Evolutionary conservation across 1,140 invertebrate species (phyloP), one percentile per base, ranked within the genome.

Genomic region (Lithobius niger): DNA sequence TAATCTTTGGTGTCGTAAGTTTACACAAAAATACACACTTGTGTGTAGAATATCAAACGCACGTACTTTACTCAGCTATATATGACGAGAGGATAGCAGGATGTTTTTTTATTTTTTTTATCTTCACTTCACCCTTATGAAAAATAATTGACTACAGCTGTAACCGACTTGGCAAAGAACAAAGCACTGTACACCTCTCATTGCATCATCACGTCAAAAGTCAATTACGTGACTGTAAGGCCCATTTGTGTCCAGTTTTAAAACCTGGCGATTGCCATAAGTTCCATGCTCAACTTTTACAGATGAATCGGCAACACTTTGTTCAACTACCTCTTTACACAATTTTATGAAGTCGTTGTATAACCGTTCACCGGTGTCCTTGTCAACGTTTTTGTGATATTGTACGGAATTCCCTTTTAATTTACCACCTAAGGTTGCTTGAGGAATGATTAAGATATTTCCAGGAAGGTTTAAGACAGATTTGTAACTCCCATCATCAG

Each of bases 211-310:
- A n/a, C n/a, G n/a, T n/a, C n/a, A n/a, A 60, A 66, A 66, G 49
- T 75, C 72, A 45, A 74, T 60, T 10, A 72, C 27, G 61, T 75
- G 73, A 18, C 68, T 69, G 58, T 62, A 72, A 25, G 73, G 73
- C 59, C 73, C 73, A 65, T 74, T 72, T 27, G 72, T 74, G 25
- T 70, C 66, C 53, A 67, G 69, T 3, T 59, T 64, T 31, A 74
- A 64, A 44, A 72, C 71, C 60, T 75, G 73, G 58, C 71, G 60
- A 47, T 71, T 69, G 16, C 73, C 73, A 62, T 74, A 75, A 1
- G 69, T 68, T 16, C 73, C 73, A 55, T 54, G 48, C 49, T 62
- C 51, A 3, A 74, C 69, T 18, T 58, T 59, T 59, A 49, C 13
- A 36, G n/a, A n/a, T n/a, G 2, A 48, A 44, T 10, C 25, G 52